A percentile compares a stretch with the other conserved stretches of the same genome.
Conservation (phyloP, 2,113 vertebrate species). For the Stegostoma tigrinum region DNA sequence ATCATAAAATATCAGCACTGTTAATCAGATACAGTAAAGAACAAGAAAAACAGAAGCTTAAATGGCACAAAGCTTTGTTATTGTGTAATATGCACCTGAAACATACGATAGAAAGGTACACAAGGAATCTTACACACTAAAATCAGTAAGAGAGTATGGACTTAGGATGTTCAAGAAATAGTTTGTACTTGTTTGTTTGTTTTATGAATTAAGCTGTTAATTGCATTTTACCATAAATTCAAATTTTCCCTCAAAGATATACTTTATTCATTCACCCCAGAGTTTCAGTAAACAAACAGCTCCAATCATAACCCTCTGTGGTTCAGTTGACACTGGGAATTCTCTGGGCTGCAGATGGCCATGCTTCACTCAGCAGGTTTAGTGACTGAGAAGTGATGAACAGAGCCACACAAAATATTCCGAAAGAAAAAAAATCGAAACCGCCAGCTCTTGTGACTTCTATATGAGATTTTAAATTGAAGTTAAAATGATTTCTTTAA, state of each 20-base stretch:
- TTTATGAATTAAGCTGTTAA: neutral
- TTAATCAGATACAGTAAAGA: conserved; percentile 46
- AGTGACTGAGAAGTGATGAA: neutral
- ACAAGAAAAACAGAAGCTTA: conserved; percentile 65
- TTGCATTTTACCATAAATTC: neutral
- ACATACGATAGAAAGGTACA: neutral
- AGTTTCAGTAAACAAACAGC: neutral
- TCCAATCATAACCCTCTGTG: neutral
- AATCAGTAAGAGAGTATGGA: neutral
- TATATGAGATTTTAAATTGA: neutral
- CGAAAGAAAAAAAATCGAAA: neutral
- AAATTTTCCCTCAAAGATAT: neutral
- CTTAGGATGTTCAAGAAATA: neutral
- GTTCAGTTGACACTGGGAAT: neutral
- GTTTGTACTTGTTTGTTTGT: neutral
- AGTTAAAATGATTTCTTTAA: neutral
- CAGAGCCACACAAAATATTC: neutral
- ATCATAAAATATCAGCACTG: conserved; percentile 60
- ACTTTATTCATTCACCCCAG: neutral
- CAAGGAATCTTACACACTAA: neutral
- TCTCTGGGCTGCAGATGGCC: neutral
- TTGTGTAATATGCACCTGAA: conserved; percentile 44
- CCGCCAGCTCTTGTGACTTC: neutral
- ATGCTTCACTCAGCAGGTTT: neutral
- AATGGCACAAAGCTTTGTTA: conserved; percentile 53